A percentile compares a stretch with the other conserved stretches of the same genome.
phyloP scores from a whole-genome alignment of 1,140 invertebrate genomes.

The Heliconius himera region DNA sequence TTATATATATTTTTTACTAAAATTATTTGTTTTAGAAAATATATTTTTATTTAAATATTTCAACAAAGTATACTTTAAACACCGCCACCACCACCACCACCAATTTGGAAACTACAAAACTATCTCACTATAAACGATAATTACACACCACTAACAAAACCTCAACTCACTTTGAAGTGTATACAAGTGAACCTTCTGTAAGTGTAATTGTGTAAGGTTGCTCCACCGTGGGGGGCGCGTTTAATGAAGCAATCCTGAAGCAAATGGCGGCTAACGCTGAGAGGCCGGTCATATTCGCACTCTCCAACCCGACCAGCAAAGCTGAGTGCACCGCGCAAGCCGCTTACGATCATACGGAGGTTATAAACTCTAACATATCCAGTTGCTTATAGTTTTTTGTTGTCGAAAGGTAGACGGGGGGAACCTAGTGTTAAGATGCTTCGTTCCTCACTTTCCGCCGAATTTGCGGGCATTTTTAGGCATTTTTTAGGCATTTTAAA shows the following conservation, averaged over 20 bases:
- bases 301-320: slow-evolving; percentile 96
- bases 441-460: too few relatives aligned
- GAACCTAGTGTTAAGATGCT: too few relatives aligned
- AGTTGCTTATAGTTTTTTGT: neutral
- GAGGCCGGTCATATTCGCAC: slow-evolving; percentile 94
- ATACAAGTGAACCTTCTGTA: neutral
- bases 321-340: slow-evolving; percentile 97
- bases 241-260: slow-evolving; percentile 91
- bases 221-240: slow-evolving; percentile 91
- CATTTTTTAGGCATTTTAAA: too few relatives aligned
- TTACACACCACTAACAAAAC: neutral
- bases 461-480: too few relatives aligned
- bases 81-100: neutral
- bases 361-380: slow-evolving; percentile 56
- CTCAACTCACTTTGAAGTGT: neutral
- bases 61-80: neutral
- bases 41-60: neutral
- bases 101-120: neutral
- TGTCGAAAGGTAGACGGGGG: too few relatives aligned
- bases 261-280: slow-evolving; percentile 93
- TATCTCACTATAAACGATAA: neutral
- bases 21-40: too few relatives aligned
- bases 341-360: slow-evolving; percentile 92
- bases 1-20: too few relatives aligned
- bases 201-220: slow-evolving; percentile 83